Evolutionary conservation across 1,140 invertebrate species (phyloP).

Genomic region (Aphidius gifuensis): DNA sequence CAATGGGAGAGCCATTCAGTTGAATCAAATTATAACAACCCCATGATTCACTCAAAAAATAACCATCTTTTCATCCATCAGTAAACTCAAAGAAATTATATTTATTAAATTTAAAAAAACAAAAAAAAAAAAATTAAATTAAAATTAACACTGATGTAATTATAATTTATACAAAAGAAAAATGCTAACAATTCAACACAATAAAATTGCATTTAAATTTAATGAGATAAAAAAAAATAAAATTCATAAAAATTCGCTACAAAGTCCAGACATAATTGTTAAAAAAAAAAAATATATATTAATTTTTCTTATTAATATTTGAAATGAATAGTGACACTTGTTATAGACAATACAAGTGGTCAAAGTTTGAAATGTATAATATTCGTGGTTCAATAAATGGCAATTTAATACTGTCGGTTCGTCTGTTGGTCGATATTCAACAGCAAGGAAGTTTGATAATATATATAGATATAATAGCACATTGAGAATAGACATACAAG

Average conservation of each 20-base stretch:
- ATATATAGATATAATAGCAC: not conserved
- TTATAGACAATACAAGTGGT: not conserved
- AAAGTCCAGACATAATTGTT: not conserved
- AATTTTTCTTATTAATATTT: not conserved
- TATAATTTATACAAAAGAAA: too few species aligned
- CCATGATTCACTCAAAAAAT: too few species aligned
- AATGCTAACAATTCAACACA: too few species aligned
- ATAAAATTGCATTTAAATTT: too few species aligned
- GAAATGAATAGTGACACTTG: conserved; percentile 11
- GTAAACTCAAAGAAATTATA: too few species aligned
- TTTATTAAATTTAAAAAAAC: too few species aligned
- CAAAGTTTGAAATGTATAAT: not conserved
- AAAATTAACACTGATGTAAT: too few species aligned
- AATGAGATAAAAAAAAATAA: not conserved
- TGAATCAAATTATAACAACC: too few species aligned
- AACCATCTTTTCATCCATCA: too few species aligned
- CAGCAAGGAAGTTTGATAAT: conserved; percentile 2
- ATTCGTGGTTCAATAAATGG: conserved; percentile 37
- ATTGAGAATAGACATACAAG: not conserved
- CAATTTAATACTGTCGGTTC: conserved; percentile 44
- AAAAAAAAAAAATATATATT: not conserved
- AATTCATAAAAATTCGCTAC: too few species aligned
- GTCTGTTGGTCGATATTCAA: conserved; percentile 41
- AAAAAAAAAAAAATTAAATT: too few species aligned
- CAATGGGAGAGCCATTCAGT: too few species aligned